Evolutionary conservation across 2,797 vertebrate species (phyloP).

Genomic region (Phoebastria nigripes): DNA sequence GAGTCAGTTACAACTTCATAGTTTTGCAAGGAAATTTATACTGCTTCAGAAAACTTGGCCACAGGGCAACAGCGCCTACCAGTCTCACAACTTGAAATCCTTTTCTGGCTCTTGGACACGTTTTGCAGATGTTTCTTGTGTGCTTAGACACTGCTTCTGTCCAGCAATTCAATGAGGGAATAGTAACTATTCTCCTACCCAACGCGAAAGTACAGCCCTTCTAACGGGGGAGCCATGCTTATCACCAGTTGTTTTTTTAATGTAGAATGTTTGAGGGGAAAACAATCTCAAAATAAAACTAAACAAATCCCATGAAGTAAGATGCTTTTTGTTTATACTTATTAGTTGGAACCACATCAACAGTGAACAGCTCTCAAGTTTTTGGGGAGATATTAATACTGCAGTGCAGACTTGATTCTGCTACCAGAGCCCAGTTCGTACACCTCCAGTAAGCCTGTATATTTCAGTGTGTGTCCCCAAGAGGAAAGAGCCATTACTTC

Average conservation of each 20-base stretch:
- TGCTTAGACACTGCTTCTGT: background rate
- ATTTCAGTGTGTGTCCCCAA: background rate
- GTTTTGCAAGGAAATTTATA: background rate
- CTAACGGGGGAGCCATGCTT: background rate
- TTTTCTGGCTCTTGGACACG: background rate
- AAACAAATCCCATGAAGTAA: background rate
- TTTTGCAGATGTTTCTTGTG: slow-evolving; percentile 2
- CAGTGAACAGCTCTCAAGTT: background rate
- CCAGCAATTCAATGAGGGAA: background rate
- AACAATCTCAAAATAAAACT: background rate
- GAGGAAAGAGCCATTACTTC: background rate
- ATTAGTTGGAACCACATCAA: background rate
- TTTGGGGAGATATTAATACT: background rate
- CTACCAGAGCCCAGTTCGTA: background rate
- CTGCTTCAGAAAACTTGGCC: background rate
- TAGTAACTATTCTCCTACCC: background rate
- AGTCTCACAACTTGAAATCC: background rate
- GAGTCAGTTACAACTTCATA: background rate
- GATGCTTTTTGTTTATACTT: background rate
- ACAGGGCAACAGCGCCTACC: background rate
- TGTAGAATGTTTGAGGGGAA: background rate
- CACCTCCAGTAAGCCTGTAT: background rate
- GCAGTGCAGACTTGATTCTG: background rate
- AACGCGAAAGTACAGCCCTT: background rate
- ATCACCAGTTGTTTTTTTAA: background rate